Evolutionary conservation across 2,888 invertebrate genomes (phyloP).

Genomic region (Pterobdella sp.): DNA sequence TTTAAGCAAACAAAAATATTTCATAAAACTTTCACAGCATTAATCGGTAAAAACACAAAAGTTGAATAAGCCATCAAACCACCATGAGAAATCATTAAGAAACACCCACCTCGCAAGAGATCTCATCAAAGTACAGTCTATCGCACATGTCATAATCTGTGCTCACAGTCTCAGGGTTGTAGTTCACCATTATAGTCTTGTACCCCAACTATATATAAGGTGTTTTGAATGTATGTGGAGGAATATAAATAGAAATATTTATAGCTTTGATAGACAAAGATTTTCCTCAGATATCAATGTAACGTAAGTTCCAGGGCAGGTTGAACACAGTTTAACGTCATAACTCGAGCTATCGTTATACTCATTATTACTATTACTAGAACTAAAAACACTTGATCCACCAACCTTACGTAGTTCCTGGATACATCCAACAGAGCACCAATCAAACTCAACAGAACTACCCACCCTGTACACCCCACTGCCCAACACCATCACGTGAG

Average conservation of each 20-base stretch:
- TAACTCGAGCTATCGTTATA: too few species aligned
- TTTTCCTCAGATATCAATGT: not conserved
- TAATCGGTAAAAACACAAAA: too few species aligned
- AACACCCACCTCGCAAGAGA: conserved; percentile 72
- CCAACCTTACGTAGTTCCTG: conserved; percentile 69
- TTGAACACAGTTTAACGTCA: too few species aligned
- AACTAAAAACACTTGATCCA: not conserved
- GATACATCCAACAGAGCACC: conserved; percentile 95
- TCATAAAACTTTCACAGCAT: too few species aligned
- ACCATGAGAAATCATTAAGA: too few species aligned
- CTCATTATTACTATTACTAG: not conserved
- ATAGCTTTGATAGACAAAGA: not conserved
- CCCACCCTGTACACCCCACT: conserved; percentile 51
- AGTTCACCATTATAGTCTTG: conserved; percentile 95
- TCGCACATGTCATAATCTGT: conserved; percentile 99
- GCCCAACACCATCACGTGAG: conserved; percentile 67
- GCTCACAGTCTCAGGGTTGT: conserved; percentile 98
- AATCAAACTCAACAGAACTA: conserved; percentile 98
- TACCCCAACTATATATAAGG: conserved; percentile 59
- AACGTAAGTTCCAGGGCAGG: too few species aligned
- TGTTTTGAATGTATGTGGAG: not conserved
- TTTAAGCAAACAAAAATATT: too few species aligned
- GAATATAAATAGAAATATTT: not conserved
- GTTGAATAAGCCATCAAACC: too few species aligned
- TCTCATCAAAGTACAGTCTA: conserved; percentile 95